phyloP scores from a whole-genome alignment of 2,888 invertebrate species.

The Tenthredo distinguenda region DNA sequence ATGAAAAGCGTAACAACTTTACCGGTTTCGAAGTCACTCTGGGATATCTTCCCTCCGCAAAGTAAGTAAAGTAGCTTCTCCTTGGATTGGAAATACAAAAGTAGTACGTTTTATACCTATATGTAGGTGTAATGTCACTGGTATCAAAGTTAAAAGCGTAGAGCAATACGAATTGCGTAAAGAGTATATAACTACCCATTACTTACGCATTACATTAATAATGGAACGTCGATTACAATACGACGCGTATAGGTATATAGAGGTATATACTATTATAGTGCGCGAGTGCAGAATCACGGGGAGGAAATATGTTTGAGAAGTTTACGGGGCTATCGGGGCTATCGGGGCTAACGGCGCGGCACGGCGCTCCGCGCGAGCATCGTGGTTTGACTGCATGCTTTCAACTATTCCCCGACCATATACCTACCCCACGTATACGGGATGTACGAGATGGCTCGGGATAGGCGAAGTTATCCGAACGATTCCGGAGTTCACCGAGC shows the following conservation, averaged over 20 bases:
- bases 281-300: not conserved
- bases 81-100: not conserved
- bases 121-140: not conserved
- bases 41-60: not conserved
- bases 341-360: slow-evolving; percentile 21
- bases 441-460: not conserved
- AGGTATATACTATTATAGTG: not conserved
- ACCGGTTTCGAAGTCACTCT: not conserved
- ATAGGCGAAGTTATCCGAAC: slow-evolving; percentile 9
- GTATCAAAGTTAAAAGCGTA: not conserved
- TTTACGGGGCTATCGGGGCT: slow-evolving; percentile 6
- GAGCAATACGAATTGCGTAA: not conserved
- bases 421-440: slow-evolving; percentile 30
- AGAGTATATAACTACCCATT: not conserved
- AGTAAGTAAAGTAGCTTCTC: not conserved
- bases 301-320: not conserved
- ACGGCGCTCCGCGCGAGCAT: slow-evolving; percentile 41
- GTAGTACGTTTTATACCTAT: not conserved
- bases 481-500: not conserved
- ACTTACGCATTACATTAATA: too few species aligned
- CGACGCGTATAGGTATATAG: not conserved
- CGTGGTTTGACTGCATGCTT: slow-evolving; percentile 46
- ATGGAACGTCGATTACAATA: not conserved
- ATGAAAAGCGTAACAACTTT: not conserved
- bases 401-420: slow-evolving; percentile 19